Conservation (phyloP, 2,797 vertebrate genomes). For the Microctenopoma steveboyesi region DNA sequence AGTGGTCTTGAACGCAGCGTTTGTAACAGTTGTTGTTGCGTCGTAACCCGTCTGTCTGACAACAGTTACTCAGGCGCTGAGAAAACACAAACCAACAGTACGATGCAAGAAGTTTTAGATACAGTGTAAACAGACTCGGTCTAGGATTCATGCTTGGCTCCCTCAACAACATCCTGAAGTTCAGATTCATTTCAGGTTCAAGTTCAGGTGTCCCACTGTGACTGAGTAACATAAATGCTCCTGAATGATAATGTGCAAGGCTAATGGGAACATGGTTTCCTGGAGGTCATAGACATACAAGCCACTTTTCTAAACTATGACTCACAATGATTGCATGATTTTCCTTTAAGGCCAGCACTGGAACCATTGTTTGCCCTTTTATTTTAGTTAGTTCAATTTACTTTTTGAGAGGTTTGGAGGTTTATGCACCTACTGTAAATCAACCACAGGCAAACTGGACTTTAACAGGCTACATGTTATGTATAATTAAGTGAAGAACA, state of each 20-base stretch:
- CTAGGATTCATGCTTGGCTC: conserved; percentile 21
- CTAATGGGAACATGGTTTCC: neutral
- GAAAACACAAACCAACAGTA: conserved; percentile 74
- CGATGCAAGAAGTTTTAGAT: conserved; percentile 50
- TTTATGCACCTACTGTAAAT: neutral
- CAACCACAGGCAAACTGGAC: conserved; percentile 4
- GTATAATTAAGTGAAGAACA: conserved; percentile 51
- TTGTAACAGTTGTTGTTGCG: conserved; percentile 81
- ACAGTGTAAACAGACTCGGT: conserved; percentile 45
- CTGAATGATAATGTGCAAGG: neutral
- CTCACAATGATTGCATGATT: neutral
- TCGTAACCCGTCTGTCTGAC: conserved; percentile 83
- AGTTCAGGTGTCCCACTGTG: neutral
- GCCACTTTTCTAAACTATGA: neutral
- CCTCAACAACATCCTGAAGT: conserved; percentile 15
- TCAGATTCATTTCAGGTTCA: conserved; percentile 16
- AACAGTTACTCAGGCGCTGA: conserved; percentile 77
- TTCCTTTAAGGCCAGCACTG: neutral
- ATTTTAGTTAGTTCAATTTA: neutral
- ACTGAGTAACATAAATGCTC: neutral
- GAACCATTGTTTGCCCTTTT: neutral
- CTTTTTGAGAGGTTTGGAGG: neutral
- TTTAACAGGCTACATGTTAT: conserved; percentile 27
- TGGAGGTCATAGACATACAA: conserved; percentile 1
- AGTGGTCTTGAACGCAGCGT: conserved; percentile 86